Conservation (phyloP, 2,113 vertebrate species). For the Myrmecophaga tridactyla region DNA sequence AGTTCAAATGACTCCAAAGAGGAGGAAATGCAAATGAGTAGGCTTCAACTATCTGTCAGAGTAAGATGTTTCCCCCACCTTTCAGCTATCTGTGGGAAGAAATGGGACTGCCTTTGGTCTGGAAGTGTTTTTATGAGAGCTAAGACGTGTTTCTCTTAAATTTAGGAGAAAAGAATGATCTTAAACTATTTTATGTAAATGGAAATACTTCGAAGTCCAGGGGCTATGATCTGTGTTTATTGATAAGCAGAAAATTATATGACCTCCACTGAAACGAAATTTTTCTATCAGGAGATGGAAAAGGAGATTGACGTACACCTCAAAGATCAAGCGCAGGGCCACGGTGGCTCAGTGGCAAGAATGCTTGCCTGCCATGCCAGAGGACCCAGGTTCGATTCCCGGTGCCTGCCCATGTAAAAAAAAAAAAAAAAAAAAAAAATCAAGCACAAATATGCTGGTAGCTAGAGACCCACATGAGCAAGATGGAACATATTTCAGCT, state of each 20-base stretch:
- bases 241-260: constrained; percentile 46
- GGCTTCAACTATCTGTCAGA: neutral
- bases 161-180: constrained; percentile 10
- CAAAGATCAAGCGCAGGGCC: constrained; percentile 29
- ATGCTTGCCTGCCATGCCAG: no score
- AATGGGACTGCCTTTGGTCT: neutral
- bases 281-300: constrained; percentile 11
- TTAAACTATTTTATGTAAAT: constrained; percentile 14
- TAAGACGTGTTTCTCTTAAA: constrained; percentile 3
- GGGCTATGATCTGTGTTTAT: constrained; percentile 13
- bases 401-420: no score
- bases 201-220: constrained; percentile 25
- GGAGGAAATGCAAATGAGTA: neutral
- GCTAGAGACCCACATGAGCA: neutral
- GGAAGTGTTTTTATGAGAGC: neutral
- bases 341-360: no score
- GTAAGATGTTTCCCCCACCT: neutral
- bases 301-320: neutral
- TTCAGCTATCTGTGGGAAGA: neutral
- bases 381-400: no score
- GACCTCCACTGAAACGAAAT: neutral
- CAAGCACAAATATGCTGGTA: constrained; percentile 15
- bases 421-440: no score
- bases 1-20: neutral
- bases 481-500: neutral